Evolutionary conservation across 2,797 vertebrate genomes (phyloP).

Genomic region (Dendrocincla tyrannina): DNA sequence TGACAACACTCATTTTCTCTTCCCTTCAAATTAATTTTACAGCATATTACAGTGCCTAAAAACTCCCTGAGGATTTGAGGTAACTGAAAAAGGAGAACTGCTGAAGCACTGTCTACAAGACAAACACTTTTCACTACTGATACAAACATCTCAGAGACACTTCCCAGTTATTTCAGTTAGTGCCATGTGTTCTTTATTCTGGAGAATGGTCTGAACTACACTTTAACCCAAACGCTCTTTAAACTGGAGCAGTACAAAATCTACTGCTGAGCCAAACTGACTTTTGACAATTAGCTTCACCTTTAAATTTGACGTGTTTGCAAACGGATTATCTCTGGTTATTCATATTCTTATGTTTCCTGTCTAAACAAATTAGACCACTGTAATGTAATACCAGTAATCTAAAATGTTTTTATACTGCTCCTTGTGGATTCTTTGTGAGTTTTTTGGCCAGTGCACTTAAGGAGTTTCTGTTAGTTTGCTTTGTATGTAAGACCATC

Average conservation of each 20-base stretch:
- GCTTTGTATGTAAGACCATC: not conserved
- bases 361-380: not conserved
- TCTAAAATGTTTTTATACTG: not conserved
- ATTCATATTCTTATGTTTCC: not conserved
- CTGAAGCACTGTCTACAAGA: not conserved
- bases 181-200: not conserved
- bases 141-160: not conserved
- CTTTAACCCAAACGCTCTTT: not conserved
- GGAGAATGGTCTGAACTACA: not conserved
- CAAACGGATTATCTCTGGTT: not conserved
- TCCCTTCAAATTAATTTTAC: constrained; percentile 55
- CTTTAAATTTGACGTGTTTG: not conserved
- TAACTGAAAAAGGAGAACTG: not conserved
- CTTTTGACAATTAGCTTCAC: not conserved
- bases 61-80: not conserved
- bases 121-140: not conserved
- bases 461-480: not conserved
- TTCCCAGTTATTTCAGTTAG: not conserved
- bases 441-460: not conserved
- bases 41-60: not conserved
- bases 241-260: not conserved
- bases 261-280: not conserved
- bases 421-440: not conserved
- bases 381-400: not conserved
- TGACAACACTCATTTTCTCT: not conserved